Evolutionary conservation across 2,888 invertebrate genomes (phyloP).

Genomic region (Lithophane leautieri): DNA sequence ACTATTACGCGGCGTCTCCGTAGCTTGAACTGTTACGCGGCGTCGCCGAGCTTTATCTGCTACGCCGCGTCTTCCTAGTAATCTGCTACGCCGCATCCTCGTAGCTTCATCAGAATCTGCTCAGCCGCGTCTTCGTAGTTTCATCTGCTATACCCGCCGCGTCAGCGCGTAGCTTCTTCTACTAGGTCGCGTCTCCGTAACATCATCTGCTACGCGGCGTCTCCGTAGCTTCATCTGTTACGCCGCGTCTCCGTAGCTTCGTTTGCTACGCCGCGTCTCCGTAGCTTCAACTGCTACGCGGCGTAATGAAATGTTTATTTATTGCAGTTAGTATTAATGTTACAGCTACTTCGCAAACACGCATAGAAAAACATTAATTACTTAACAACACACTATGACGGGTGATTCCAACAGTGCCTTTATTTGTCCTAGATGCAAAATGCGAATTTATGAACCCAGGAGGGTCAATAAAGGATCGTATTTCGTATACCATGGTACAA

Average conservation of each 20-base stretch:
- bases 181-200: not conserved
- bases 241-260: not conserved
- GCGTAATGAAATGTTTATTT: not conserved
- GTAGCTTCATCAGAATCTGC: not conserved
- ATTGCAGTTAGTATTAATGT: not conserved
- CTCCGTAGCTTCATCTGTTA: not conserved
- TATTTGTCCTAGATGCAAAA: constrained; percentile 93
- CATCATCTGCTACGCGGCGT: not conserved
- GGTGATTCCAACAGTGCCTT: constrained; percentile 7
- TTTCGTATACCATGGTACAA: constrained; percentile 96
- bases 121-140: not conserved
- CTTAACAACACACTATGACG: not conserved
- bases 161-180: not conserved
- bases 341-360: not conserved
- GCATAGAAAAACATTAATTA: not conserved
- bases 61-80: not conserved
- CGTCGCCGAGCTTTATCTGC: not conserved
- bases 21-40: not conserved
- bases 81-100: not conserved
- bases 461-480: constrained; percentile 97
- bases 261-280: not conserved
- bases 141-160: not conserved
- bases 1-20: not conserved
- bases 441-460: constrained; percentile 99
- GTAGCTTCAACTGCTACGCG: not conserved